Base-by-base conservation (phyloP, 2,797 vertebrate species). In the Sebastes diploproa region DNA sequence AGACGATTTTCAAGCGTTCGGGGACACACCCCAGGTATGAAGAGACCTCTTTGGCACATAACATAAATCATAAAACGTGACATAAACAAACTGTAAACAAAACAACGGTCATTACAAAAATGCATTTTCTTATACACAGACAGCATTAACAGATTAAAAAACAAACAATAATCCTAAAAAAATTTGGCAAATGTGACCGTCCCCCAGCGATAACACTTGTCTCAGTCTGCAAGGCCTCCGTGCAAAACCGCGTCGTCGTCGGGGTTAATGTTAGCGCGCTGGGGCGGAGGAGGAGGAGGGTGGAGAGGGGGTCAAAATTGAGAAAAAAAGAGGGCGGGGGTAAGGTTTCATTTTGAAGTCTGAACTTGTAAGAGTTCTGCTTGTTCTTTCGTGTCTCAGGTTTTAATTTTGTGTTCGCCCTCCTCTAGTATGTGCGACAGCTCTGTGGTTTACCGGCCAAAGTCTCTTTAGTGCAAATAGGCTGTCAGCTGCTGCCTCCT, bases 401-500 rank as follows among this genome's bases (percentile, higher is more conserved):
- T 83, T 83, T 78, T 23, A 72, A 70, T 72, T 82, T 74, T 76
- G 77, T 61, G 72, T 80, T 56, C 2, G 58, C 75, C 80, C 77
- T 85, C 70, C 65, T 81, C 63, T 72, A 67, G 65, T 46, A 4
- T 59, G 71, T 71, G 78, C 66, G 78, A 87, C 84, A 86, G 73
- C 83, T 78, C 78, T 46, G 78, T 76, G 68, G 84, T 90, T 87
- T 59, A 82, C 80, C 86, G 80, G 83, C 86, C 78, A 82, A 89
- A 90, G 91, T 93, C 91, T 92, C 89, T 95, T 91, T 96, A 96
- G 96, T 96, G 95, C 95, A 96, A 96, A 96, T 95, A 91, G 92
- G 91, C 91, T 92, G 88, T 85, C 81, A 85, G 88, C 76, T 75
- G 89, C 89, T 60, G 72, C 66, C 87, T 85, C 69, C 80, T 70